Conservation (phyloP, 2,888 invertebrate genomes). For the Pheosia gnoma region DNA sequence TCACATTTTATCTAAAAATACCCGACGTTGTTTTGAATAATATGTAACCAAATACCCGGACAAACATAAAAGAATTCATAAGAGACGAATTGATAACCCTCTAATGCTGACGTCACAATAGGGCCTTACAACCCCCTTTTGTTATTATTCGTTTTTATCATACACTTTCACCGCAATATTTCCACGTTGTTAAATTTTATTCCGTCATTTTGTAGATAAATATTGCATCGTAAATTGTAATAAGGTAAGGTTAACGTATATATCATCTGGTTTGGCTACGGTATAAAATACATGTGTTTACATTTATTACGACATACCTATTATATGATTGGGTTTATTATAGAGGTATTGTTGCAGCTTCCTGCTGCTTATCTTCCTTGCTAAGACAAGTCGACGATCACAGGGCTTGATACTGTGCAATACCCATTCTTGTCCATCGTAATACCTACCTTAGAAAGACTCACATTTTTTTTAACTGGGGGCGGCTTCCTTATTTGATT, state of each 20-base stretch:
- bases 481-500: too few species aligned
- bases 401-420: too few species aligned
- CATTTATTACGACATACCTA: neutral
- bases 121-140: slow-evolving; percentile 31
- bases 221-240: slow-evolving; percentile 29
- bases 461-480: too few species aligned
- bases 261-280: neutral
- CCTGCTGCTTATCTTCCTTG: too few species aligned
- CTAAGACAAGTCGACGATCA: too few species aligned
- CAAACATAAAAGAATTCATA: slow-evolving; percentile 36
- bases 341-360: too few species aligned
- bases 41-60: slow-evolving; percentile 28
- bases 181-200: slow-evolving; percentile 40
- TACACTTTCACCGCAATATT: slow-evolving; percentile 34
- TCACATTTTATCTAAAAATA: slow-evolving; percentile 10
- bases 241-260: slow-evolving; percentile 12
- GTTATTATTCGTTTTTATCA: slow-evolving; percentile 43
- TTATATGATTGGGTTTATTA: neutral
- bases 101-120: slow-evolving; percentile 29
- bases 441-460: too few species aligned
- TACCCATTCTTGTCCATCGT: too few species aligned
- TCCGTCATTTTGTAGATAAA: slow-evolving; percentile 27
- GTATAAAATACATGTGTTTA: neutral
- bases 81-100: slow-evolving; percentile 38
- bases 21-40: slow-evolving; percentile 13